Conservation (phyloP, 2,797 vertebrate genomes). For the Eremophila alpestris region DNA sequence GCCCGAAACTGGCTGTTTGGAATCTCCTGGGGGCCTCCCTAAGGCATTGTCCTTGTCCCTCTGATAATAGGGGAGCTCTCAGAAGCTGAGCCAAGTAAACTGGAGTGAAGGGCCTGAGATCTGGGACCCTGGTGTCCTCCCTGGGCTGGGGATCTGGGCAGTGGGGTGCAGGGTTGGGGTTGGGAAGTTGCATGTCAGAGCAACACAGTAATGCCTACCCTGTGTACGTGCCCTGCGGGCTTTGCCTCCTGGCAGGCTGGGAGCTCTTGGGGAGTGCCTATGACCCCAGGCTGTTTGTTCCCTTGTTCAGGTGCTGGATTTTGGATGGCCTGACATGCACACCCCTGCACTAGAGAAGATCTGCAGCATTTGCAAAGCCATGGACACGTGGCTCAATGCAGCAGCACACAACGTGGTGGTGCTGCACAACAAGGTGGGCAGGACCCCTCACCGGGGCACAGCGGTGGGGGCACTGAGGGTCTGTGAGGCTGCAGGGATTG, state of each 20-base stretch:
- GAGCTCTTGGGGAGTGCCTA: rapidly evolving
- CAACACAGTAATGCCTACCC: neutral
- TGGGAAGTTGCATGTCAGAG: neutral
- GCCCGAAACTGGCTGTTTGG: neutral
- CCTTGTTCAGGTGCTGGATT: constrained; percentile 88
- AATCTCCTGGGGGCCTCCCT: neutral
- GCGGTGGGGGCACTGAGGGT: rapidly evolving
- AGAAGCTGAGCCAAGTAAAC: neutral
- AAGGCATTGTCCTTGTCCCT: neutral
- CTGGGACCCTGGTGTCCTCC: rapidly evolving
- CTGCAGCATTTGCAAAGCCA: constrained; percentile 98
- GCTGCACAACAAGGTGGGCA: constrained; percentile 92
- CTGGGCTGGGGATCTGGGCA: neutral
- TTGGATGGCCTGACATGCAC: constrained; percentile 96
- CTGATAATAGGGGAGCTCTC: neutral
- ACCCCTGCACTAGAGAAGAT: constrained; percentile 96
- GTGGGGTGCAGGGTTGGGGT: neutral
- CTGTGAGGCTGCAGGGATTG: rapidly evolving
- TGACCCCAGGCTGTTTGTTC: neutral
- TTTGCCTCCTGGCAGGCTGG: neutral
- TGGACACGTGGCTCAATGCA: constrained; percentile 95
- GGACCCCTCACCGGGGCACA: rapidly evolving
- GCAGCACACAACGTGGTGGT: constrained; percentile 92
- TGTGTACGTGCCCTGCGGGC: rapidly evolving
- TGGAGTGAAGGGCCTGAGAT: neutral